Evolutionary conservation across 2,888 invertebrate genomes (phyloP), one percentile per base, ranked within the genome.

Genomic region (Artemia sinica): DNA sequence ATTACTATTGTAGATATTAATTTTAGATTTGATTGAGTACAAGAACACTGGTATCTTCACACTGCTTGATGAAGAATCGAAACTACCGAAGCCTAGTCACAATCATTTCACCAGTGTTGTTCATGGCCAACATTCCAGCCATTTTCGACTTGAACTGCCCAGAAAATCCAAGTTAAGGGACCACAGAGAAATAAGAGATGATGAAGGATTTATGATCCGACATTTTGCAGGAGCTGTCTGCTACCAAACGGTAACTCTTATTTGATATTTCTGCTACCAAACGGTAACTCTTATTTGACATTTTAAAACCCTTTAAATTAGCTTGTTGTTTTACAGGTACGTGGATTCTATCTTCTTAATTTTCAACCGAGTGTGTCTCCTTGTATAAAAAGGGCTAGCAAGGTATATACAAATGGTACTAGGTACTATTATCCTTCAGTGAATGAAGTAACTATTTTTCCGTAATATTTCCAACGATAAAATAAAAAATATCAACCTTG

Each of bases 211-310:
- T 78, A 81, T 97, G 13, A 84, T 98, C 72, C 82, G 94, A 11
- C 97, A 98, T 78, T 97, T 95, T 78, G 97, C 97, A 66, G 97
- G 97, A 66, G 94, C 94, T 70, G 97, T 97, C 73, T 95, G 95
- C 78, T 96, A 96, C 78, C n/a, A n/a, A n/a, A n/a, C n/a, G n/a
- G n/a, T n/a, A n/a, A n/a, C n/a, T n/a, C n/a, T n/a, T n/a, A n/a
- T n/a, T n/a, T n/a, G n/a, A n/a, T n/a, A n/a, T n/a, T n/a, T n/a
- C n/a, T n/a, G n/a, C n/a, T n/a, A n/a, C n/a, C 89, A 92, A 77
- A 97, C 96, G 71, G 91, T 90, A 79, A 79, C 78, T 75, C 66
- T 18, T 50, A 0, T 49, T 28, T 41, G 18, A 8, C 10, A 58
- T 8, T 14, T n/a, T 7, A 58, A 58, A 1, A 58, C n/a, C 10